These are phyloP conservation scores for Eulemur rufifrons DNA, from an alignment of 2,113 vertebrate species.

Conservation along the genomic window DNA sequence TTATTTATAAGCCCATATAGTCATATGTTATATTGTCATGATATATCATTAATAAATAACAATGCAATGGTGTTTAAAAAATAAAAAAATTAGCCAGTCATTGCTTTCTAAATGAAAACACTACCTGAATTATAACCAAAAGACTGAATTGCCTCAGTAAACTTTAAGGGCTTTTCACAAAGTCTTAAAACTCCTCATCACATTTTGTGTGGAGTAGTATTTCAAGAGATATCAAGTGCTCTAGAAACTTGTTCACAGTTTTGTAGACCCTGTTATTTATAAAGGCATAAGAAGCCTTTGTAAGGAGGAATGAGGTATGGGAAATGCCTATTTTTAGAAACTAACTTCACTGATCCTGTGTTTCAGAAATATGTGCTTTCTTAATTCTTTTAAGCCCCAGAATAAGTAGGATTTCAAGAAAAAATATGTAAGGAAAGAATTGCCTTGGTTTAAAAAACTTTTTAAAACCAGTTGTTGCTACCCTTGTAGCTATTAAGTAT, in stretches of 20 bases:
- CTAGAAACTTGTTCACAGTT: background rate
- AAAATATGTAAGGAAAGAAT: background rate
- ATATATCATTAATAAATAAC: background rate
- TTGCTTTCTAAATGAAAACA: background rate
- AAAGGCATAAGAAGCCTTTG: background rate
- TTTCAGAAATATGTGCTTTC: background rate
- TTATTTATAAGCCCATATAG: background rate
- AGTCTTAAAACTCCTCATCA: background rate
- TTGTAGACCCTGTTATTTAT: background rate
- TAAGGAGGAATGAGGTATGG: background rate
- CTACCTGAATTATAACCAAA: background rate
- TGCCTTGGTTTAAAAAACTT: background rate
- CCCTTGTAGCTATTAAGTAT: fast-evolving
- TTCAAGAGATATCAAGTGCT: background rate
- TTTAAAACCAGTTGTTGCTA: background rate
- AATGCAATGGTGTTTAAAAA: background rate
- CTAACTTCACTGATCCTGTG: background rate
- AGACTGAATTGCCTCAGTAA: background rate
- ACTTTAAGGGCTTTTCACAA: background rate
- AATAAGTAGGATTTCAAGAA: background rate
- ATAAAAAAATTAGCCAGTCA: background rate
- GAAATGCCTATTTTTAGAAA: background rate
- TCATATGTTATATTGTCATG: background rate
- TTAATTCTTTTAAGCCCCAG: background rate
- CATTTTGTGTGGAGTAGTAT: background rate